These are phyloP conservation scores for Laterallus jamaicensis DNA, from an alignment of 2,113 vertebrate genomes.

Conservation along the genomic window DNA sequence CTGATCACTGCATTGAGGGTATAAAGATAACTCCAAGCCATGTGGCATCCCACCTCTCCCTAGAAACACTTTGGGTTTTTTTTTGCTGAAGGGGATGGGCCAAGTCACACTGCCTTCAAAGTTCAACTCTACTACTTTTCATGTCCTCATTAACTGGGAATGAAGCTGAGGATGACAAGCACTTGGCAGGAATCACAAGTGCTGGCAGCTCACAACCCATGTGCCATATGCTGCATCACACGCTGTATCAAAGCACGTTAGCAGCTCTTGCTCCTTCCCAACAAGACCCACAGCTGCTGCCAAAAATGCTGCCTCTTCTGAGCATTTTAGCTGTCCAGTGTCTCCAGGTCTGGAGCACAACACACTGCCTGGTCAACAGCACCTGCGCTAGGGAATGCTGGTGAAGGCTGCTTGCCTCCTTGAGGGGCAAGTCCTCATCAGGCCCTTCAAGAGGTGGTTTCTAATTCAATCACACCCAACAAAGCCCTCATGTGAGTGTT, in stretches of 20 bases:
- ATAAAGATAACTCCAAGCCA: background rate
- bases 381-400: background rate
- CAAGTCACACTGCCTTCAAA: background rate
- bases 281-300: background rate
- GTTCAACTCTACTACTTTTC: slow-evolving; percentile 1
- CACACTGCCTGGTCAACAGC: background rate
- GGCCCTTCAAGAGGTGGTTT: background rate
- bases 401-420: background rate
- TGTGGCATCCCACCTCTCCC: background rate
- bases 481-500: background rate
- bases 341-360: background rate
- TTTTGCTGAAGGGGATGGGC: background rate
- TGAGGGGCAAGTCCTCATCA: background rate
- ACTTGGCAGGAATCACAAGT: background rate
- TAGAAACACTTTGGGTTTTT: background rate
- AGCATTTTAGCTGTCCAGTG: background rate
- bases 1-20: background rate
- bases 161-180: background rate
- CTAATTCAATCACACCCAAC: background rate
- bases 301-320: background rate
- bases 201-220: background rate
- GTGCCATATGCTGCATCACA: background rate
- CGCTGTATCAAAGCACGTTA: rapidly evolving
- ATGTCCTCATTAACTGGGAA: background rate
- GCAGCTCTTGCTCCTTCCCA: background rate